Evolutionary conservation across 2,797 vertebrate species (phyloP), one percentile per base, ranked within the genome.

Genomic region (Coranthus polyacanthus): DNA sequence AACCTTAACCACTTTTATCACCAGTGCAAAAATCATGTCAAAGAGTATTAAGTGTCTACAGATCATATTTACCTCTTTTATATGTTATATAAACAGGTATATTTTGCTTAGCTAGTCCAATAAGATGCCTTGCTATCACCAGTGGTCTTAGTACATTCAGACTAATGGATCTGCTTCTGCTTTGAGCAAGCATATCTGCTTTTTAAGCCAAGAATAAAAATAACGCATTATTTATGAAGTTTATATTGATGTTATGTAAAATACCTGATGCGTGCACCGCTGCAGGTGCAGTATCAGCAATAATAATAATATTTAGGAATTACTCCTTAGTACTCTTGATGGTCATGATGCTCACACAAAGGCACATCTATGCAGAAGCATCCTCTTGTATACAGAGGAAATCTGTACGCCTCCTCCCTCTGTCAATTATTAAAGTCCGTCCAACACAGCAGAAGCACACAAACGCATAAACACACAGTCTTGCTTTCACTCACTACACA

Each of bases 371-470:
- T 58, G 72, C 66, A 71, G 47, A 83, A 69, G 68, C 75, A 54
- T 73, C 66, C 67, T 68, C 43, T 18, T 18, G 29, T 52, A 56
- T 44, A 42, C 45, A 63, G 58, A 47, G 21, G 43, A 61, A 42
- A 68, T 79, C 75, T 72, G 71, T 75, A 61, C 15, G 24, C 51
- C 43, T 73, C 46, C 68, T 57, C 21, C 49, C 70, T 17, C 74
- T 61, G 66, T 89, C 78, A 88, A 91, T 91, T 90, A 92, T 89
- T 87, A 52, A 89, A 81, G 69, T 53, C 53, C 51, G 61, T 66
- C 86, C 78, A 75, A 75, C 68, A 62, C 68, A 82, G 61, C 49
- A 57, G 71, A 49, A 37, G 12, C 11, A 67, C 34, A 59, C 45
- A 50, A 29, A 47, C 52, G n/a, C n/a, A n/a, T n/a, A n/a, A n/a